Evolutionary conservation across 2,113 vertebrate species (phyloP).

Genomic region (Brachyhypopomus occidentalis): DNA sequence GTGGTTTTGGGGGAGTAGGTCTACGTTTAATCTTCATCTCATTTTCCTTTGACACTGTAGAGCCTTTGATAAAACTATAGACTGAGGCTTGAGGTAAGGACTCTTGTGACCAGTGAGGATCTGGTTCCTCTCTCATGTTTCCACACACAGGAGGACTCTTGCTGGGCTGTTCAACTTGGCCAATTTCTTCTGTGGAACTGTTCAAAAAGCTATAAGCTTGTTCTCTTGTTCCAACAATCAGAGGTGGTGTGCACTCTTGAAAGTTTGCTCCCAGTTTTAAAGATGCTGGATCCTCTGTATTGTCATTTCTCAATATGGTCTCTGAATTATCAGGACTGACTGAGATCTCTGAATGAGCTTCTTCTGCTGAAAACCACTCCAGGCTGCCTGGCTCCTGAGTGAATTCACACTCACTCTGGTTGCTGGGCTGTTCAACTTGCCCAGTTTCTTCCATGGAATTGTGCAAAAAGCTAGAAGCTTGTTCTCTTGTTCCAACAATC

Average conservation of each 20-base stretch:
- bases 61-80: not conserved
- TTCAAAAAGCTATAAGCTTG: not conserved
- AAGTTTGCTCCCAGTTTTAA: not conserved
- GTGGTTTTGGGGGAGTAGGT: not conserved
- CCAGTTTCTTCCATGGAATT: not conserved
- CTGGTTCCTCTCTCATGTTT: not conserved
- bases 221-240: not conserved
- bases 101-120: not conserved
- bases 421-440: not conserved
- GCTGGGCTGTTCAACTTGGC: not conserved
- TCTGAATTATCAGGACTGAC: not conserved
- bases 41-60: not conserved
- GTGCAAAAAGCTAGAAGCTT: not conserved
- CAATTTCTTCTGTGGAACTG: not conserved
- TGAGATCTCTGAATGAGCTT: not conserved
- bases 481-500: not conserved
- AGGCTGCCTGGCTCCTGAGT: not conserved
- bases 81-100: not conserved
- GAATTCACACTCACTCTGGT: not conserved
- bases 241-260: not conserved
- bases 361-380: not conserved
- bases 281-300: not conserved
- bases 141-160: not conserved
- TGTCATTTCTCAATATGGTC: not conserved
- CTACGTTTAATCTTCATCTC: constrained; percentile 1